Evolutionary conservation across 2,888 invertebrate species (phyloP), one percentile per base, ranked within the genome.

Genomic region (Trisateles emortualis): DNA sequence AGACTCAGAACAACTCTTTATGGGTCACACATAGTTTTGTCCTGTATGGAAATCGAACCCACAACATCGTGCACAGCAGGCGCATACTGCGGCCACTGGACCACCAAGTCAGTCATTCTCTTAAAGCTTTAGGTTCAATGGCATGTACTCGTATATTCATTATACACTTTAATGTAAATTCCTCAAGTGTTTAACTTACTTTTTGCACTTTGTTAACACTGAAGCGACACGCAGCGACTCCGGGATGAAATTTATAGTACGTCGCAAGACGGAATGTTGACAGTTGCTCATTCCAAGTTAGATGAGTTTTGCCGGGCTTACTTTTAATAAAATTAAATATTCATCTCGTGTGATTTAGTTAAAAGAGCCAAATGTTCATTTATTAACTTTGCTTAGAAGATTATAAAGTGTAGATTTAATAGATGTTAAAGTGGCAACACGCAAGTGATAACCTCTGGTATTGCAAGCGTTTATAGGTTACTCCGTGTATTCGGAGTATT

Each of bases 311-410:
- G 48, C 9, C 36, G 51, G 53, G 46, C 63, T 52, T 47, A 48
- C 67, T 65, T 67, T 57, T 61, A 65, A 70, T 68, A 59, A 62
- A 71, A 73, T 75, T 70, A 73, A 62, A 64, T 63, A 71, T 71
- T 74, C 64, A 67, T 63, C 64, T 58, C 62, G 54, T 64, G 66
- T 66, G 63, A 54, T 66, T 73, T 62, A 64, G 58, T 63, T 59
- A 59, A 68, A 66, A 61, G 43, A 57, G 57, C 62, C 24, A 66
- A 62, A 68, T 50, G 54, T 66, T 61, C 53, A 66, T 71, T 54
- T 60, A 59, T 62, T 52, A 57, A 33, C 33, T 33, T 46, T 39
- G 16, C 16, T 35, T 35, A 16, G 17, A 35, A 10, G 29, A 3
- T 24, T 5, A 24, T 29, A 29, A 10, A 10, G 32, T 13, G 16